These are phyloP conservation scores for Erebia epiphron DNA, from an alignment of 2,888 invertebrate species.

Conservation along the genomic window DNA sequence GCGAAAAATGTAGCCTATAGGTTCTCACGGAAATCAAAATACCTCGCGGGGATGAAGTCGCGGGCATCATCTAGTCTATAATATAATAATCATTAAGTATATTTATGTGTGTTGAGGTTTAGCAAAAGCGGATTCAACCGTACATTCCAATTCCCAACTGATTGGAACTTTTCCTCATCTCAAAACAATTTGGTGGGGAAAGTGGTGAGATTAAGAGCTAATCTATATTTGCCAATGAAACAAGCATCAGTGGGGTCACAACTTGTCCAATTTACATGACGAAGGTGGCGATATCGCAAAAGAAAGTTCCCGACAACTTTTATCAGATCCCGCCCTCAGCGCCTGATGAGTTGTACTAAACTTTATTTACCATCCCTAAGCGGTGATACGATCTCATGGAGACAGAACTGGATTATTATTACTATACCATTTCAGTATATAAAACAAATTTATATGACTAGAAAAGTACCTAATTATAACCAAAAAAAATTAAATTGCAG, in stretches of 20 bases:
- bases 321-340: slow-evolving; percentile 76
- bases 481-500: too few species aligned
- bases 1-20: too few species aligned
- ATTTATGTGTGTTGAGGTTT: not conserved
- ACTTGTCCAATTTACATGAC: slow-evolving; percentile 81
- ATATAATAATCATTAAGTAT: not conserved
- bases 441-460: too few species aligned
- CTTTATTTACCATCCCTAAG: slow-evolving; percentile 71
- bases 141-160: slow-evolving; percentile 31
- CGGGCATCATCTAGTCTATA: too few species aligned
- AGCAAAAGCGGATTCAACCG: slow-evolving; percentile 17
- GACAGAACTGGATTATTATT: slow-evolving; percentile 26
- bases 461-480: too few species aligned
- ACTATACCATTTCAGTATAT: not conserved
- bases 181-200: slow-evolving; percentile 63
- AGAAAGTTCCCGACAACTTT: slow-evolving; percentile 78
- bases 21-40: too few species aligned
- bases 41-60: too few species aligned
- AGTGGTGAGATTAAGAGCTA: slow-evolving; percentile 68
- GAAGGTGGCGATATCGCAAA: slow-evolving; percentile 80
- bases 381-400: slow-evolving; percentile 50
- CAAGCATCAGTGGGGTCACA: slow-evolving; percentile 69
- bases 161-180: slow-evolving; percentile 47
- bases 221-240: slow-evolving; percentile 74
- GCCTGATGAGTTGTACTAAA: slow-evolving; percentile 78